Conservation (phyloP, 2,888 invertebrate species). For the Sussaba pulchella region DNA sequence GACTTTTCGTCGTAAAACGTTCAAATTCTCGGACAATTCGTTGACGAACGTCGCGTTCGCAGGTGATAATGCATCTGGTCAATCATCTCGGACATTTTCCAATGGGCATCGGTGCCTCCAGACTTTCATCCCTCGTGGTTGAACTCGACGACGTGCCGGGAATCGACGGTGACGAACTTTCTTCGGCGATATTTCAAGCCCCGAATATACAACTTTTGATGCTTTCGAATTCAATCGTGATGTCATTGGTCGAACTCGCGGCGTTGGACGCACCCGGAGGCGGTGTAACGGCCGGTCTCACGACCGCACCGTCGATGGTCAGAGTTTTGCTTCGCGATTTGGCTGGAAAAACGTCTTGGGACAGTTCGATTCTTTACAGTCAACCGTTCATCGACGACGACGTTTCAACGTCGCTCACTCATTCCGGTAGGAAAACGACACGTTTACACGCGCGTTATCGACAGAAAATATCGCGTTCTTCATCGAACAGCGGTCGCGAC, state of each 20-base stretch:
- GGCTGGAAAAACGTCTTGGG: constrained; percentile 98
- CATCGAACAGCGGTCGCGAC: no score
- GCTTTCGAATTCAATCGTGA: constrained; percentile 92
- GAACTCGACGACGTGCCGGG: constrained; percentile 96
- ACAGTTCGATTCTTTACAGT: constrained; percentile 95
- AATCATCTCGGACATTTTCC: constrained; percentile 98
- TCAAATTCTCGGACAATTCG: no score
- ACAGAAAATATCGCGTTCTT: no score
- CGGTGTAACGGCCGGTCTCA: constrained; percentile 87
- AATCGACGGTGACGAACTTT: constrained; percentile 90
- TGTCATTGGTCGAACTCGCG: constrained; percentile 95
- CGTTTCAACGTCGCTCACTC: constrained; percentile 69
- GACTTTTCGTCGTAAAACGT: no score
- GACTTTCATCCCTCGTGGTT: constrained; percentile 94
- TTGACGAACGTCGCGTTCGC: no score
- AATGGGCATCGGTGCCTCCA: constrained; percentile 94
- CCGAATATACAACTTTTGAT: constrained; percentile 94
- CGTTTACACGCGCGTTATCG: no score
- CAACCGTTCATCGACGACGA: constrained; percentile 86
- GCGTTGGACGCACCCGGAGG: constrained; percentile 92
- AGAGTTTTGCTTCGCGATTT: constrained; percentile 95
- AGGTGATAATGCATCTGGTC: constrained; percentile 94
- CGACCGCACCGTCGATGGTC: constrained; percentile 85
- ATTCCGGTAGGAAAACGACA: constrained; percentile 60
- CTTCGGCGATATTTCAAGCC: constrained; percentile 92